phyloP scores from a whole-genome alignment of 2,113 vertebrate genomes.

The Dolichotis patagonum region DNA sequence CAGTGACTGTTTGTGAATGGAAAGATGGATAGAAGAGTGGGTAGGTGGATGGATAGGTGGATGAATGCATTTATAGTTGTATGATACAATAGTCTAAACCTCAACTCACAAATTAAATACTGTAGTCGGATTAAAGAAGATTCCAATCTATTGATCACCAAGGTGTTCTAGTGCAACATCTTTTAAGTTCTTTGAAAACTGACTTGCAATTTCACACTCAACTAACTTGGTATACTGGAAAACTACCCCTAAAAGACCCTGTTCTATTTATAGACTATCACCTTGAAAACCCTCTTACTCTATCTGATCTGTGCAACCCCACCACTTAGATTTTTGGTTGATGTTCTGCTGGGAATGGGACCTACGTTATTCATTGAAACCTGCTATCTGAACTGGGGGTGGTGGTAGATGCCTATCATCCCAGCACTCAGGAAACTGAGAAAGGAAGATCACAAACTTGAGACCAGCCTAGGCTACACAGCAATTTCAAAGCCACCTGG shows the following conservation, averaged over 20 bases:
- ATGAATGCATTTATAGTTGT: background rate
- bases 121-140: no score
- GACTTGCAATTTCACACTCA: no score
- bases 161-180: background rate
- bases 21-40: no score
- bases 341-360: background rate
- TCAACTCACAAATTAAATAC: background rate
- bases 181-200: background rate
- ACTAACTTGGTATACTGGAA: no score
- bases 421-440: background rate
- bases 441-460: background rate
- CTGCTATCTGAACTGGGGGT: background rate
- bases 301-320: background rate
- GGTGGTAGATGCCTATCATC: background rate
- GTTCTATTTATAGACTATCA: background rate
- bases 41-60: background rate
- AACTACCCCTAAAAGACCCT: background rate
- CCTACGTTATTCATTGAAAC: background rate
- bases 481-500: background rate
- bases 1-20: background rate
- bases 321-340: background rate
- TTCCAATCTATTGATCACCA: accelerated
- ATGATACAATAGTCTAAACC: background rate
- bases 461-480: background rate
- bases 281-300: background rate